Base-by-base conservation (phyloP, 2,113 vertebrate genomes). In the Pituophis catenifer region DNA sequence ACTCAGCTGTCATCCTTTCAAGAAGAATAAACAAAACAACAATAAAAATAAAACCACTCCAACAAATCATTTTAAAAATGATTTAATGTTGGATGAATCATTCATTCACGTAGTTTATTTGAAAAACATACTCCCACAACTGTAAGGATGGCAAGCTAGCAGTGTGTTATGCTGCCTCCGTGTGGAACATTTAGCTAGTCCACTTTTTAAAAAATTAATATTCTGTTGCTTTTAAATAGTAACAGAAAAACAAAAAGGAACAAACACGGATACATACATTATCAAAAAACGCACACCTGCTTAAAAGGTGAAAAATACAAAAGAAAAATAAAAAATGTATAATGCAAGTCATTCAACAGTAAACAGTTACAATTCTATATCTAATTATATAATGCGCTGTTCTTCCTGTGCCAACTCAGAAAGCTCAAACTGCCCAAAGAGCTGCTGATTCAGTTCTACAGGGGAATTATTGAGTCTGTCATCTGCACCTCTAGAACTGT, bases 101-200 rank as follows among this genome's bases (percentile, higher is more conserved):
- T 3, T 13, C 17, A 24, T 48, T 29, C 38, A 3, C 2, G 29
- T 12, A 4, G 15, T 11, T 24, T 52, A 48, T 19, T 59, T 48
- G 44, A 26, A 48, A 52, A 24, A 81, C 70, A 70, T 70, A 21
- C 70, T 81, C 33, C 70, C 57, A n/a, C 0, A 13, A 50, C 15
- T 5, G 8, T 21, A 5, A 33, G 33, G 6, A 29, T 81, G 44
- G 15, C 44, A 65, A 58, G 38, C 33, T 70, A 58, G 54, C 44
- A n/a, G 9, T 85, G 26, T 54, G 52, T 85, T 90, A 13, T 94
- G 95, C 94, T 95, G 96, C 86, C 95, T 96, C 57, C 95, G 92
- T 89, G 90, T 96, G 97, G 96, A 89, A 57, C 1, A 13, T 38
- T 44, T 88, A 7, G 13, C 92, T 87, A 93, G n/a, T 75, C 65